Evolutionary conservation across 2,113 vertebrate species (phyloP).

Genomic region (Plestiodon gilberti): DNA sequence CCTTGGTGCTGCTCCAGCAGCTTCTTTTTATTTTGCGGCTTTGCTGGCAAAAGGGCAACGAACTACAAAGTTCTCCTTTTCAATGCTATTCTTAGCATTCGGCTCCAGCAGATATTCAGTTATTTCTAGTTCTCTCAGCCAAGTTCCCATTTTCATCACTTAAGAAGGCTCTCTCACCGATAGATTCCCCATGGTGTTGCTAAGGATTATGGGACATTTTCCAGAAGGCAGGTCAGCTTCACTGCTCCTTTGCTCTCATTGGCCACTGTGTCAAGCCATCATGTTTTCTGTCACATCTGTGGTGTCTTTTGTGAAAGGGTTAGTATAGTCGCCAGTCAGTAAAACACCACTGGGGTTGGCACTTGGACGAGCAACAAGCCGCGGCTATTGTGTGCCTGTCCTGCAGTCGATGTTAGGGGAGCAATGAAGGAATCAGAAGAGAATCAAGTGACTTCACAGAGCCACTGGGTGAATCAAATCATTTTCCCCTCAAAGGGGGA

Average conservation of each 20-base stretch:
- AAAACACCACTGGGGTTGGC: background rate
- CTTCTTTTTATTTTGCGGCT: background rate
- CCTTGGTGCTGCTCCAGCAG: background rate
- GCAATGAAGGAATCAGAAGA: conserved; percentile 8
- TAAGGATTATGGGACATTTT: background rate
- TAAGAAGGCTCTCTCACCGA: background rate
- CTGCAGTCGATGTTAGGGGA: background rate
- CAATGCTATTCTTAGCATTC: background rate
- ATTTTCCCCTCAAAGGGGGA: conserved; percentile 10
- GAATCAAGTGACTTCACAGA: conserved; percentile 22
- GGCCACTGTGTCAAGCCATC: background rate
- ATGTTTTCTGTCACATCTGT: background rate
- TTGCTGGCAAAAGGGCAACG: background rate
- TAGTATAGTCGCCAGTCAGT: background rate
- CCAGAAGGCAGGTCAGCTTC: background rate
- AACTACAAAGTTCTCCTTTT: background rate
- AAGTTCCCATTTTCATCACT: background rate
- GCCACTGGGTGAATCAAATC: conserved; percentile 32
- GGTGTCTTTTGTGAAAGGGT: background rate
- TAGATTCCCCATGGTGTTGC: background rate
- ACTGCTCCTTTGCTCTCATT: background rate
- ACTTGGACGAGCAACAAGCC: conserved; percentile 9
- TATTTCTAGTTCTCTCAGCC: background rate
- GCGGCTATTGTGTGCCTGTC: conserved; percentile 22
- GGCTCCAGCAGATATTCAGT: background rate